Percentiles rank a stretch among this genome's conserved stretches.
Evolutionary conservation across 2,113 vertebrate genomes (phyloP).

Genomic region (Nanorana parkeri): DNA sequence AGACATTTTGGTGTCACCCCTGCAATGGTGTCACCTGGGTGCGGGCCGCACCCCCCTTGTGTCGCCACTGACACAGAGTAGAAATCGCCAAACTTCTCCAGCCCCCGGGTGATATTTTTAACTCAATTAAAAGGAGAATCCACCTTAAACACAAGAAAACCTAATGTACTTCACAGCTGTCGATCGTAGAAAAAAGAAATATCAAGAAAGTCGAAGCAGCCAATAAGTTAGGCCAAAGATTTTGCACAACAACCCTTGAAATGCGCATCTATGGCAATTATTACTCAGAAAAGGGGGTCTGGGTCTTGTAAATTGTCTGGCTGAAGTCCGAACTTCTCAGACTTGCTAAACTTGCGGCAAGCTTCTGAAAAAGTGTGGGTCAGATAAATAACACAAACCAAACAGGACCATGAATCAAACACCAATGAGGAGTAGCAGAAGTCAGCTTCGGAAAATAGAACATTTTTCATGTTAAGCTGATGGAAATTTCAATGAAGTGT

Average conservation of each 20-base stretch:
- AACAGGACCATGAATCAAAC: slow-evolving; percentile 20
- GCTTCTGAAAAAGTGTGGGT: slow-evolving; percentile 48
- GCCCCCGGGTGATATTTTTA: slow-evolving; percentile 10
- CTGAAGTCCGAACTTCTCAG: slow-evolving; percentile 21
- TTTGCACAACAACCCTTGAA: slow-evolving; percentile 41
- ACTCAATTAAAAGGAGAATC: slow-evolving; percentile 39
- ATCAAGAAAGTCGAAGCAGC: slow-evolving; percentile 11
- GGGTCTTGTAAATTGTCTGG: slow-evolving; percentile 53
- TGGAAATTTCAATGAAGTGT: slow-evolving; percentile 27
- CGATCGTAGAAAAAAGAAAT: background rate
- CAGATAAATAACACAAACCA: slow-evolving; percentile 41
- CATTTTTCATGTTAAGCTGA: slow-evolving; percentile 15
- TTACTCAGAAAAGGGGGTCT: slow-evolving; percentile 45
- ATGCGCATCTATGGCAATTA: slow-evolving; percentile 46
- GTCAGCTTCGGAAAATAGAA: background rate
- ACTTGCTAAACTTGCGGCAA: slow-evolving; percentile 37
- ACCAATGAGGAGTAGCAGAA: slow-evolving; percentile 12
- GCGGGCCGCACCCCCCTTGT: too few species aligned
- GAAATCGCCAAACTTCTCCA: slow-evolving; percentile 9
- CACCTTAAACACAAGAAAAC: slow-evolving; percentile 2
- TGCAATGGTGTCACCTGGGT: too few species aligned
- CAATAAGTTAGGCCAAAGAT: slow-evolving; percentile 34
- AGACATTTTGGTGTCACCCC: too few species aligned
- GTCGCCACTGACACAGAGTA: too few species aligned
- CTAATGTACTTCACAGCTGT: slow-evolving; percentile 49